Conservation (phyloP, 1,140 invertebrate genomes). For the Steinernema feltiae region DNA sequence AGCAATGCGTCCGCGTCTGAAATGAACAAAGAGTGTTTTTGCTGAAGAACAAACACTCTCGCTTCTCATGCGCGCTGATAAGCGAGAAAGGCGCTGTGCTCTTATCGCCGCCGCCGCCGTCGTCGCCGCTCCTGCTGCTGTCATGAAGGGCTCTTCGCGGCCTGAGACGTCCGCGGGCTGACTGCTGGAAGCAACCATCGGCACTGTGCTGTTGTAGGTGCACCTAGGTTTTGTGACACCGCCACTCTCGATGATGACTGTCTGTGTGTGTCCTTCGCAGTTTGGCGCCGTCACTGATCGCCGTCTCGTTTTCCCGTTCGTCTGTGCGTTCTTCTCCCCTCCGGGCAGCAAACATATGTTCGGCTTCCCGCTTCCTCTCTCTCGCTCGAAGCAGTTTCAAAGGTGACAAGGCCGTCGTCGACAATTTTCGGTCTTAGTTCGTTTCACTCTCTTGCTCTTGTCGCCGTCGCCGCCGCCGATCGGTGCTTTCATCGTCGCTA, state of each 20-base stretch:
- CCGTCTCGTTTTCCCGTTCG: background rate
- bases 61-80: background rate
- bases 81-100: background rate
- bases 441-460: background rate
- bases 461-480: background rate
- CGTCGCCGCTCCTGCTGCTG: background rate
- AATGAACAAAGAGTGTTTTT: background rate
- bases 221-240: conserved; percentile 3
- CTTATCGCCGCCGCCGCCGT: background rate
- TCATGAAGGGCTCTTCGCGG: too few relatives aligned
- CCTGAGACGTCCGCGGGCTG: too few relatives aligned
- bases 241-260: too few relatives aligned
- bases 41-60: background rate
- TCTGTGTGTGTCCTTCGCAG: background rate
- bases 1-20: background rate
- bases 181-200: background rate
- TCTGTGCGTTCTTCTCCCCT: background rate
- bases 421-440: too few relatives aligned
- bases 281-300: conserved; percentile 2
- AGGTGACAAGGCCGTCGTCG: too few relatives aligned
- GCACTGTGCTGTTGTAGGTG: background rate
- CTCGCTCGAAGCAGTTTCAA: too few relatives aligned
- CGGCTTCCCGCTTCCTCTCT: too few relatives aligned
- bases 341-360: conserved; percentile 8
- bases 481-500: background rate